Percentiles rank a stretch among this genome's conserved stretches.
phyloP scores from a whole-genome alignment of 37 sponge, comb jelly and placozoan genomes.

The Diacarnus erythraeanus region DNA sequence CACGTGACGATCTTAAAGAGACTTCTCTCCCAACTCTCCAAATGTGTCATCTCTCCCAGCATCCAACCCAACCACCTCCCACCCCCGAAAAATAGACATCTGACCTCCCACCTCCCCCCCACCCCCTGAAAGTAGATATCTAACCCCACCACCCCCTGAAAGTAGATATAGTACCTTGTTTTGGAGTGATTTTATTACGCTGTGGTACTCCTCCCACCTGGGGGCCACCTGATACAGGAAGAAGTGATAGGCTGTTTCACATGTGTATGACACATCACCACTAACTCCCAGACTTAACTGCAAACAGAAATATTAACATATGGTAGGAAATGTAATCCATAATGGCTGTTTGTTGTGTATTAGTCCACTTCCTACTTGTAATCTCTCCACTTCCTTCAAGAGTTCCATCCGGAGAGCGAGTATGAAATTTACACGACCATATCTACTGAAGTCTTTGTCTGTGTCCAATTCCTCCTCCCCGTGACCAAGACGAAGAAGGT shows the following conservation, averaged over 20 bases:
- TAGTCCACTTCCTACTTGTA: conserved; percentile 76
- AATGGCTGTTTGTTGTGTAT: neutral
- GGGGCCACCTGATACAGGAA: conserved; percentile 81
- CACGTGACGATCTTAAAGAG: conserved; percentile 5
- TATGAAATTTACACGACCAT: conserved; percentile 99
- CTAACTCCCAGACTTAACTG: conserved; percentile 86
- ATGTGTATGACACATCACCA: conserved; percentile 99
- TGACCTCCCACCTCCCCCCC: no score
- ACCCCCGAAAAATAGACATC: no score
- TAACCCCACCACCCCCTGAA: neutral
- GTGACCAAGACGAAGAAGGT: conserved; percentile 94
- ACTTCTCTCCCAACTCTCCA: no score
- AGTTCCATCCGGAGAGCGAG: conserved; percentile 90
- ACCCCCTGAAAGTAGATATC: no score
- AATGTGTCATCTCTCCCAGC: no score
- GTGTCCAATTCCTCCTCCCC: conserved; percentile 96
- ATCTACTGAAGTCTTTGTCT: conserved; percentile 98
- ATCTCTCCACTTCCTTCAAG: conserved; percentile 92
- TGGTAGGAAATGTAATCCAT: neutral
- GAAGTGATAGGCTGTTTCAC: conserved; percentile 98
- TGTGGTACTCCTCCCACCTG: conserved; percentile 65
- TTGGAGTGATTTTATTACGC: conserved; percentile 50
- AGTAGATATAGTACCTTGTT: conserved; percentile 27
- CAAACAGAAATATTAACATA: neutral
- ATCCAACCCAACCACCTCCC: no score